Evolutionary conservation across 1,140 invertebrate species (phyloP), one percentile per base, ranked within the genome.

Genomic region (Danaus melanippus): DNA sequence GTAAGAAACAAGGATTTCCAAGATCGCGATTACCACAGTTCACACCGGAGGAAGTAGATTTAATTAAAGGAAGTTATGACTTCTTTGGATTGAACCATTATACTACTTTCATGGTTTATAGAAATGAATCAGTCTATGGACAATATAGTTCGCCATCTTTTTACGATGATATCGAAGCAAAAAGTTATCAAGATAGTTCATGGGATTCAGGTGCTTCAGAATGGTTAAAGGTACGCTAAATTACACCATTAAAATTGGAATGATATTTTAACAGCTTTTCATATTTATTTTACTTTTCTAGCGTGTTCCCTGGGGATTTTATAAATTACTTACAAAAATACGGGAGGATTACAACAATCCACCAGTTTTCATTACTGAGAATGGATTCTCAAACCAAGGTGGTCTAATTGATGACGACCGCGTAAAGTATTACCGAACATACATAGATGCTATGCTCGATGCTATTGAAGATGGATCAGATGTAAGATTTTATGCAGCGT

Each of bases 401-500:
- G 75, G 70, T 2, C 48, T 79, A 10, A 46, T 66, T 1, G 79
- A 82, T 48, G 53, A 69, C 0, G 62, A 71, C 48, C 61, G 79
- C 42, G 71, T 90, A 8, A 56, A 69, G 9, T 90, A 86, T 66
- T 85, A 84, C 46, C 65, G 68, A 60, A 66, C 66, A 8, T 93
- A 84, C 55, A 41, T 84, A 5, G 17, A 46, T 40, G 69, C 70
- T 7, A 51, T 84, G 53, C 53, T 77, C 10, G 69, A 82, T 45
- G 73, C 78, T 3, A 71, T 84, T 1, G 70, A 72, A 0, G 74
- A 83, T 4, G 71, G 69, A 8, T 75, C 68, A 12, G 68, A 84
- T 49, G 50, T 87, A 3, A 59, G 46, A 39, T 90, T 80, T 0
- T 93, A 92, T 62, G 88, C 88, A 11, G 83, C 84, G 3, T 92